Percentiles rank a stretch among this genome's conserved stretches.
phyloP scores from a whole-genome alignment of 1,140 invertebrate species.

The Hypsibius dujardini region DNA sequence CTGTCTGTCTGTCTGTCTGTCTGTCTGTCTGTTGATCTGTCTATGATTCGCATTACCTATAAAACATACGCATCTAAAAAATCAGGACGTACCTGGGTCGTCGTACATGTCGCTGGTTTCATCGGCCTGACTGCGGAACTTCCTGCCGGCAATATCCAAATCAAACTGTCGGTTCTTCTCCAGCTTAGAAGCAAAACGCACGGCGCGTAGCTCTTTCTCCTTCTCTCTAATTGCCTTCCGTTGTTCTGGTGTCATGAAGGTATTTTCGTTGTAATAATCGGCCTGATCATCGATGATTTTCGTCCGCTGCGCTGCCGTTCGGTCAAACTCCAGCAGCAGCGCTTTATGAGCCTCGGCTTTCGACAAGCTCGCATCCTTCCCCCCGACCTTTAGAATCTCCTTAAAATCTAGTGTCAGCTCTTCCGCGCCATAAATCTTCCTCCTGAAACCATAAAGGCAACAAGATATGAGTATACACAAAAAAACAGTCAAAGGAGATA shows the following conservation, averaged over 20 bases:
- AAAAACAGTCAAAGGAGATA: too few relatives aligned
- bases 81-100: too few relatives aligned
- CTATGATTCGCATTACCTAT: too few relatives aligned
- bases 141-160: constrained; percentile 60
- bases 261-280: constrained; percentile 70
- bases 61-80: too few relatives aligned
- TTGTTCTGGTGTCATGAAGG: constrained; percentile 48
- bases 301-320: constrained; percentile 60
- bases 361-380: constrained; percentile 31
- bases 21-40: too few relatives aligned
- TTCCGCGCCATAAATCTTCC: constrained; percentile 46
- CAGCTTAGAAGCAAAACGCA: constrained; percentile 48
- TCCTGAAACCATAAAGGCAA: constrained; percentile 33
- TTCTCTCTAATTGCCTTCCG: constrained; percentile 48
- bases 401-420: constrained; percentile 23
- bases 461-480: too few relatives aligned
- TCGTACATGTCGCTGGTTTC: too few relatives aligned
- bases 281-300: constrained; percentile 82
- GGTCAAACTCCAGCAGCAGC: constrained; percentile 65
- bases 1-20: too few relatives aligned
- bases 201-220: constrained; percentile 47
- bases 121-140: too few relatives aligned
- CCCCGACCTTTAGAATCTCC: constrained; percentile 17
- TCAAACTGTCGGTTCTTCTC: constrained; percentile 46
- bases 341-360: constrained; percentile 61